Base-by-base conservation (phyloP, 1,140 invertebrate species). In the Aphelenchoides avenae region DNA sequence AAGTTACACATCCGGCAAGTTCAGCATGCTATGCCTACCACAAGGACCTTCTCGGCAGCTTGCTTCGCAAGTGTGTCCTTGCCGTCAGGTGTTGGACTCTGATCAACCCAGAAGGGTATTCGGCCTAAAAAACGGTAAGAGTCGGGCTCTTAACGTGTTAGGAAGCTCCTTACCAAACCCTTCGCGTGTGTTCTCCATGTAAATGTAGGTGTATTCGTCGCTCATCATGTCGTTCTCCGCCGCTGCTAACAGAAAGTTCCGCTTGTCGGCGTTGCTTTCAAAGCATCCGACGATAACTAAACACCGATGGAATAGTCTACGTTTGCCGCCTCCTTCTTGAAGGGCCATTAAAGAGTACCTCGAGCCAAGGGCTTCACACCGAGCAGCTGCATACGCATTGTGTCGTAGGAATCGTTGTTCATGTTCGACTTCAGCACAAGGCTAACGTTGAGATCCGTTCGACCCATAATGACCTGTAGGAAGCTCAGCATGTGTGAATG, bases 281-380 rank as follows among this genome's bases (percentile, higher is more conserved):
- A 66, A 44, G 40, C 63, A 66, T 15, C 44, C 61, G 20, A 70
- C 36, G 31, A 70, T 50, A 15, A 66, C 63, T 65, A 37, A 68
- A n/a, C 34, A 36, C 18, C 18, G 11, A 52, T 70, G 15, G 7
- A 20, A 1, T 61, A 53, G n/a, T 24, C 13, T 27, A 15, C 3
- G 20, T 24, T 68, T 54, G 37, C 20, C 1, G 37, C 24, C 11
- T 1, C 15, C 24, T 36, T 33, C n/a, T n/a, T n/a, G n/a, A n/a
- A n/a, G n/a, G n/a, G n/a, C n/a, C n/a, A n/a, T n/a, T n/a, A n/a
- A n/a, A n/a, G n/a, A n/a, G n/a, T 13, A 70, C 62, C 65, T 59
- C 64, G 53, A 15, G 66, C 59, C 13, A 33, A 20, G 5, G n/a
- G 24, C 33, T 70, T 65, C 15, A 65, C 30, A n/a, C n/a, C 18